A percentile compares a stretch with the other conserved stretches of the same genome.
phyloP scores from a whole-genome alignment of 1,140 invertebrate species.

The Caerostris extrusa region DNA sequence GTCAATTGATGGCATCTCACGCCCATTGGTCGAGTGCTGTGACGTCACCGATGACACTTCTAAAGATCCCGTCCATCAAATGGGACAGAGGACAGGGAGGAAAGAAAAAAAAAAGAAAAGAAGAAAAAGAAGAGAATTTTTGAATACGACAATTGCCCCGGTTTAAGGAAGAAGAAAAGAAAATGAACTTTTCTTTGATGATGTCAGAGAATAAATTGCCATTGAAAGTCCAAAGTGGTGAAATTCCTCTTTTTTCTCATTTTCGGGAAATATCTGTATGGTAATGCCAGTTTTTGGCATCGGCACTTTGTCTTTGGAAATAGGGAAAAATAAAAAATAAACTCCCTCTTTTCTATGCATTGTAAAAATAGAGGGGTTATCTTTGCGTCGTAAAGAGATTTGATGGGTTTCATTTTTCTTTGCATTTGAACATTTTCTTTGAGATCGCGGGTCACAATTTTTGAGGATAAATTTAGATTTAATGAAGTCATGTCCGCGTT shows the following conservation, averaged over 20 bases:
- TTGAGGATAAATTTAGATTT: too few species aligned
- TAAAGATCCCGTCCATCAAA: conserved; percentile 39
- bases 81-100: neutral
- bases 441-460: too few species aligned
- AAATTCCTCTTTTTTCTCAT: conserved; percentile 49
- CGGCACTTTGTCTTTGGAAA: neutral
- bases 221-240: conserved; percentile 7
- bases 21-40: conserved; percentile 5
- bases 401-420: conserved; percentile 12
- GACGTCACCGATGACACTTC: conserved; percentile 47
- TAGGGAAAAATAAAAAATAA: neutral
- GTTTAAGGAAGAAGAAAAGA: neutral
- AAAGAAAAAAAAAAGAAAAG: neutral
- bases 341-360: neutral
- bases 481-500: too few species aligned
- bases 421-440: too few species aligned
- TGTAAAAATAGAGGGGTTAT: conserved; percentile 9
- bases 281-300: conserved; percentile 41
- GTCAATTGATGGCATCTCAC: conserved; percentile 31
- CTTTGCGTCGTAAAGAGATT: neutral
- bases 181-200: neutral
- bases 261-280: conserved; percentile 28
- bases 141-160: conserved; percentile 24
- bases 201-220: conserved; percentile 25
- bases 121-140: conserved; percentile 11